Percentiles rank a stretch among this genome's conserved stretches.
phyloP scores from a whole-genome alignment of 2,888 invertebrate species.

The Drosophila bunnanda region DNA sequence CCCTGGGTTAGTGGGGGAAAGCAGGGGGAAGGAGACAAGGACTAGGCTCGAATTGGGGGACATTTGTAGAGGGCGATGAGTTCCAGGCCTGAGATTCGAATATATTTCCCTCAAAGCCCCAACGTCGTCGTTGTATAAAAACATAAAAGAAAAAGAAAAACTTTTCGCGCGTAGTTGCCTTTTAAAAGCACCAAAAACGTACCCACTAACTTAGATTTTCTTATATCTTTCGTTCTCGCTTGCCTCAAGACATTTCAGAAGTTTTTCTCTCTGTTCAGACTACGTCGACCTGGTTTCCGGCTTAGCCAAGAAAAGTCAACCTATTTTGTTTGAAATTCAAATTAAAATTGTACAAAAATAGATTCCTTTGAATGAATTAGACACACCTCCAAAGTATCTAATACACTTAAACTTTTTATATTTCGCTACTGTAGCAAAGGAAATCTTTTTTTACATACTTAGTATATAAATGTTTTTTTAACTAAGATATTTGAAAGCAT shows the following conservation, averaged over 20 bases:
- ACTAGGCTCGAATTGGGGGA: conserved; percentile 12
- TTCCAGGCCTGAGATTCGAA: conserved; percentile 73
- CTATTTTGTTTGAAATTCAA: not conserved
- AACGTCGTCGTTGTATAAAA: conserved; percentile 31
- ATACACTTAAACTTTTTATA: not conserved
- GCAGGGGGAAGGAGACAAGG: not conserved
- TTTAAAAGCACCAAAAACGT: conserved; percentile 48
- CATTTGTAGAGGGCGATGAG: conserved; percentile 26
- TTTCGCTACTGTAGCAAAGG: not conserved
- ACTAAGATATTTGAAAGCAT: not conserved
- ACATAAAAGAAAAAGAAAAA: conserved; percentile 63
- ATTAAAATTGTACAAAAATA: not conserved
- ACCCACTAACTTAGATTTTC: conserved; percentile 59
- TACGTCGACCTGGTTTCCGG: conserved; percentile 9
- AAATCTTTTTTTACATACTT: too few species aligned
- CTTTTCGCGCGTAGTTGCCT: conserved; percentile 76
- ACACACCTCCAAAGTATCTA: too few species aligned
- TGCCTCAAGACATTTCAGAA: conserved; percentile 17
- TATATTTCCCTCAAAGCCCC: conserved; percentile 72
- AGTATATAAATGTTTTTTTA: not conserved
- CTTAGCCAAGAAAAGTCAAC: not conserved
- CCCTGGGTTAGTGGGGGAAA: conserved; percentile 22
- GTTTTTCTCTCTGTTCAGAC: not conserved
- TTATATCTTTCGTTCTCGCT: conserved; percentile 45
- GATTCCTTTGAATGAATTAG: not conserved